A percentile compares a stretch with the other conserved stretches of the same genome.
Evolutionary conservation across 1,140 invertebrate species (phyloP).

Genomic region (Halesus radiatus): DNA sequence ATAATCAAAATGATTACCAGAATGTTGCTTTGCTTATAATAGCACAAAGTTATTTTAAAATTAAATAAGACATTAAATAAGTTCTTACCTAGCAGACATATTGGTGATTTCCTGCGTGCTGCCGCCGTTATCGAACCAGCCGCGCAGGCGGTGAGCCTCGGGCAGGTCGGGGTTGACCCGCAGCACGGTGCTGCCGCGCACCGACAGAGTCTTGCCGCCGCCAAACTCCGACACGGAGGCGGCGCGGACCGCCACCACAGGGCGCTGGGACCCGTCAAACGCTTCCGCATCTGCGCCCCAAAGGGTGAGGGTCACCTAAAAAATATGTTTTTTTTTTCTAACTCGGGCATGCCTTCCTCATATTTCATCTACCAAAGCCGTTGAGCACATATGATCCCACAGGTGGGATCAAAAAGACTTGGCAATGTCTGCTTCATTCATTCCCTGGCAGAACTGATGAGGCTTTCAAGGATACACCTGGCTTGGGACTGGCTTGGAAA

Average conservation of each 20-base stretch:
- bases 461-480: no score
- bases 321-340: conserved; percentile 45
- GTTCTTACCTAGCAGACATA: conserved; percentile 73
- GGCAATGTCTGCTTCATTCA: no score
- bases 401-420: no score
- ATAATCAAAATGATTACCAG: no score
- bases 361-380: no score
- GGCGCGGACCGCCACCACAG: conserved; percentile 79
- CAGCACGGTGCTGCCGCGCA: conserved; percentile 73
- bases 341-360: no score
- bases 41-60: no score
- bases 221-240: conserved; percentile 69
- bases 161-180: conserved; percentile 91
- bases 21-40: no score
- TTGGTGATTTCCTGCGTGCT: conserved; percentile 72
- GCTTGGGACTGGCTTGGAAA: no score
- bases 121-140: conserved; percentile 91
- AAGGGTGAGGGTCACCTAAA: conserved; percentile 77
- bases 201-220: conserved; percentile 79
- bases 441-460: no score
- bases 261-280: conserved; percentile 83
- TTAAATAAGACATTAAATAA: not conserved
- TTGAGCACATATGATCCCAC: no score
- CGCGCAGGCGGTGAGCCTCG: conserved; percentile 87
- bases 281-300: conserved; percentile 88